Conservation (phyloP, 1,140 invertebrate genomes). For the Drosophila virilis region DNA sequence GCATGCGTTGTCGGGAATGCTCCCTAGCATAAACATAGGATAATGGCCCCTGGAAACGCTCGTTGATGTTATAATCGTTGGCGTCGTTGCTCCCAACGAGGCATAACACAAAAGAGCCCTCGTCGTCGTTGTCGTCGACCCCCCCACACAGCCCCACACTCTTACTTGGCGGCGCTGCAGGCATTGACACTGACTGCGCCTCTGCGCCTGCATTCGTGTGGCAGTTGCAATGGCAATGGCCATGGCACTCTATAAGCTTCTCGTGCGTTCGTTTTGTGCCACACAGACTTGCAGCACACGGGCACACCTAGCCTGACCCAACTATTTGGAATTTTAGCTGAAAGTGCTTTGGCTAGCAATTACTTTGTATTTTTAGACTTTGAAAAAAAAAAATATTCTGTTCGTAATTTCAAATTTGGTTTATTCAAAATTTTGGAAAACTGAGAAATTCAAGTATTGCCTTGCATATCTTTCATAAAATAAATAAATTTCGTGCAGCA, state of each 20-base stretch:
- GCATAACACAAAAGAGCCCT: conserved; percentile 45
- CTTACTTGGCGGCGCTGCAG: conserved; percentile 56
- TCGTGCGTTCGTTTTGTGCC: conserved; percentile 39
- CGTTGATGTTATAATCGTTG: conserved; percentile 68
- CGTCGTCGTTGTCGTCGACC: conserved; percentile 16
- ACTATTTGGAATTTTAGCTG: conserved; percentile 6
- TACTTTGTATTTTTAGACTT: too few species aligned
- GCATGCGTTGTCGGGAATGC: conserved; percentile 26
- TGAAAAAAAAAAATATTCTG: too few species aligned
- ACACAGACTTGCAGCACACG: conserved; percentile 13
- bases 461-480: too few species aligned
- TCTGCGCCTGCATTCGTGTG: conserved; percentile 7
- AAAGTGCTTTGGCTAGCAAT: too few species aligned
- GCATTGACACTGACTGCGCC: conserved; percentile 66
- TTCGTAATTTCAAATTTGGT: neutral
- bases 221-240: conserved; percentile 31
- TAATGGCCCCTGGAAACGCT: conserved; percentile 69
- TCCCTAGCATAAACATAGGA: conserved; percentile 40
- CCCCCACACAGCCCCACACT: conserved; percentile 44
- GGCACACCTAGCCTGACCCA: conserved; percentile 13
- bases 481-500: too few species aligned
- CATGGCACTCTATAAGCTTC: conserved; percentile 50
- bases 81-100: conserved; percentile 30
- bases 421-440: neutral
- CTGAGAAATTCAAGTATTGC: neutral